A percentile compares a stretch with the other conserved stretches of the same genome.
These are phyloP conservation scores for Ochlodes sylvanus DNA, from an alignment of 2,888 invertebrate species.

Conservation along the genomic window DNA sequence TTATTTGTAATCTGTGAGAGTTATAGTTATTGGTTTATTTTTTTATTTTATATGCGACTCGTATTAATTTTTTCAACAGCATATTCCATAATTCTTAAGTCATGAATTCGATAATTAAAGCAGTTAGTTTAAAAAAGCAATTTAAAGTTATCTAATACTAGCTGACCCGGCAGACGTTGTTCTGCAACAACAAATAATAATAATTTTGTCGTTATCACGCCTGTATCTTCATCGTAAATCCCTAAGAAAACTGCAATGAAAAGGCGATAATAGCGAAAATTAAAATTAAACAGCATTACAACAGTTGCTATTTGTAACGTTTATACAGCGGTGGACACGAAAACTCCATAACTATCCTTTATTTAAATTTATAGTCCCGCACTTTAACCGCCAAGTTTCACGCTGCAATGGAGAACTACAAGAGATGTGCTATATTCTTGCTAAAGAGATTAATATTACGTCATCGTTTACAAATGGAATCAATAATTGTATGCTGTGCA, in stretches of 20 bases:
- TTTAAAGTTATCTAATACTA: too few relatives aligned
- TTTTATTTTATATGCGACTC: too few relatives aligned
- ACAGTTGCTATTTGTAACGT: constrained; percentile 59
- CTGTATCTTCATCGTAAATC: too few relatives aligned
- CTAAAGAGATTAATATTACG: not conserved
- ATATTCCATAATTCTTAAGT: too few relatives aligned
- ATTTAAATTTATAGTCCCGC: constrained; percentile 79
- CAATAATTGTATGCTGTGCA: not conserved
- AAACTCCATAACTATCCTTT: constrained; percentile 79
- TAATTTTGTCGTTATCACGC: too few relatives aligned
- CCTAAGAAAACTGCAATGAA: not conserved
- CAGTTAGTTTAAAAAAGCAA: too few relatives aligned
- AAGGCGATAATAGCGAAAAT: constrained; percentile 5
- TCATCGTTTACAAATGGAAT: not conserved
- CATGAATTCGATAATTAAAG: too few relatives aligned
- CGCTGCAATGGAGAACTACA: not conserved
- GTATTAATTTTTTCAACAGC: too few relatives aligned
- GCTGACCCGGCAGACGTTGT: too few relatives aligned
- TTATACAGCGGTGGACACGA: constrained; percentile 69
- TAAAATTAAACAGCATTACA: constrained; percentile 35
- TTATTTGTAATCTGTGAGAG: constrained; percentile 8
- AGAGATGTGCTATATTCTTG: not conserved
- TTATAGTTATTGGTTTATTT: too few relatives aligned
- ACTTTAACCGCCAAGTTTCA: constrained; percentile 67
- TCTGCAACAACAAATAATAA: too few relatives aligned